Percentiles rank a stretch among this genome's conserved stretches.
These are phyloP conservation scores for Cyanoramphus novaezelandiae DNA, from an alignment of 2,113 vertebrate genomes.

Conservation along the genomic window DNA sequence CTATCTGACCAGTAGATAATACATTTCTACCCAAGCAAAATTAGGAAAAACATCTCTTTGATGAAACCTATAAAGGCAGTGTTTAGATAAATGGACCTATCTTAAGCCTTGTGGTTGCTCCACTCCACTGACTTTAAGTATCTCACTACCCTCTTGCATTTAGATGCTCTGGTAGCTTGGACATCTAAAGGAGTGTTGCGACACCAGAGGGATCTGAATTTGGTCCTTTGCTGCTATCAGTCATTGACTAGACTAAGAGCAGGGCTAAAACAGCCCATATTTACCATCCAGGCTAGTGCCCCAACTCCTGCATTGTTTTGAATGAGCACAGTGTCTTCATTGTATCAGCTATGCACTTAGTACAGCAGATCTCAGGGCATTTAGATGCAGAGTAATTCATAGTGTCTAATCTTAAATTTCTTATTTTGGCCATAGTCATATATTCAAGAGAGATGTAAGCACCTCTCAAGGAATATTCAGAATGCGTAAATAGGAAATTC, in stretches of 20 bases:
- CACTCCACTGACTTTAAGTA: not conserved
- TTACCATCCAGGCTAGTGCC: not conserved
- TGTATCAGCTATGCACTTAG: not conserved
- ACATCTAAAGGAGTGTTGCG: not conserved
- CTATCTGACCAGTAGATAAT: not conserved
- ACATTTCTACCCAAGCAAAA: not conserved
- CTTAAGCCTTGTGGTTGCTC: not conserved
- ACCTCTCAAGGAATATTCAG: not conserved
- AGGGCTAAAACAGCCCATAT: not conserved
- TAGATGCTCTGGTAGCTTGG: not conserved
- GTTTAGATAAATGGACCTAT: not conserved
- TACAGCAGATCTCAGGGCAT: not conserved
- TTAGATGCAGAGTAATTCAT: not conserved
- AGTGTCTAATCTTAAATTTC: rapidly evolving
- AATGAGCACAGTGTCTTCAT: not conserved
- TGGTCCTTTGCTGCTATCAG: not conserved
- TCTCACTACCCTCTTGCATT: not conserved
- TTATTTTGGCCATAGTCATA: not conserved
- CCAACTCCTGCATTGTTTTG: not conserved
- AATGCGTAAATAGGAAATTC: not conserved
- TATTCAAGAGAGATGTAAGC: not conserved
- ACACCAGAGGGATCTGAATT: not conserved
- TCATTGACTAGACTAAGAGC: not conserved
- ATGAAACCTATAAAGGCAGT: not conserved
- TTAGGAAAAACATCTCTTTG: not conserved